Evolutionary conservation across 2,113 vertebrate species (phyloP), one percentile per base, ranked within the genome.

Genomic region (Gymnobelideus leadbeateri): DNA sequence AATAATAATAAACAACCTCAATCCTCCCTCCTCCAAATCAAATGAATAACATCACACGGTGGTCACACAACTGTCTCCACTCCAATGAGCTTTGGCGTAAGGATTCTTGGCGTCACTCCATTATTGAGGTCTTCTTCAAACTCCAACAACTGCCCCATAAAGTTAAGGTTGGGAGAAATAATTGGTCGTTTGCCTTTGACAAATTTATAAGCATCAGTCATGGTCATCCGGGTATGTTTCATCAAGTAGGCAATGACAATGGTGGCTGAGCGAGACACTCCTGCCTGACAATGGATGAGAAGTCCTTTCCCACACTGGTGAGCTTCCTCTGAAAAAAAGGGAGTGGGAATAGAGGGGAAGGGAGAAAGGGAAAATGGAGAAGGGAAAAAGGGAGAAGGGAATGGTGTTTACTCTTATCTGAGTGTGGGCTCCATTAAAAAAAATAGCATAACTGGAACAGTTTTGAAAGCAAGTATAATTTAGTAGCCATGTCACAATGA

Each of bases 151-250:
- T 99, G 99, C 98, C 99, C 99, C 99, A 99, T 99, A 98, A 99
- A 99, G 99, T 99, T 99, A 98, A 99, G 99, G 98, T 99, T 99
- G 3, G 99, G 99, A 84, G 99, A 99, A 98, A 99, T 99, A 98
- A 99, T 99, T 98, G 99, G 99, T 98, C 99, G 98, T 95, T 99
- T 99, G 98, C 99, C 99, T 98, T 99, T 99, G 95, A 99, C 99
- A 90, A 99, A 99, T 98, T 99, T 99, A 97, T 99, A 99, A 95
- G 99, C 99, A 77, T 99, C 99, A 0, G 99, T 99, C 99, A 99
- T 99, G 98, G 99, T 99, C 99, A 99, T 99, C 98, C 99, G 99
- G 0, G 99, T 99, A 99, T 99, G 99, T 99, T 99, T 99, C 99
- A 99, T 99, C 98, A 99, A 98, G 98, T 99, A 99, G 0, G 99